Evolutionary conservation across 2,888 invertebrate species (phyloP), one percentile per base, ranked within the genome.

Genomic region (Hymenopus coronatus): DNA sequence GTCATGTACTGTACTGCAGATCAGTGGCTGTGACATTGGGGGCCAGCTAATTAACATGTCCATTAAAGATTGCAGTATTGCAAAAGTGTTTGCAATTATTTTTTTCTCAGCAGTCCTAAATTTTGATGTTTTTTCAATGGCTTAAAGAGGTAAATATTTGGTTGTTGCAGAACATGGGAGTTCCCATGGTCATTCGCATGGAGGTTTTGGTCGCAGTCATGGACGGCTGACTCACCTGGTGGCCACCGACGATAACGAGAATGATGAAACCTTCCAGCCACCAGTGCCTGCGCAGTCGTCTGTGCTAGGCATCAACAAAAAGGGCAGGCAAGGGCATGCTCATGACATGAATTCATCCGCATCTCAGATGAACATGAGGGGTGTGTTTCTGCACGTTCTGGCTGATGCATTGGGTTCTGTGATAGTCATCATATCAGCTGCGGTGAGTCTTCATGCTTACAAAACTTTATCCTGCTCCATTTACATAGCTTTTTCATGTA

Each of bases 371-470:
- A 99, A 99, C 93, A 99, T 99, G 99, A 96, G 98, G 88, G 99
- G 99, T n/a, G 99, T 99, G n/a, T 99, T 99, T 93, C 94, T 99
- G 88, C 99, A 99, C 93, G 97, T 99, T 7, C 94, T 99, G 82
- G 99, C 99, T 86, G 99, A 99, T 94, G 99, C 99, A 28, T 94
- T 99, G 86, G 99, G 99, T 88, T 98, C 98, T 0, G 95, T 98
- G 2, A 97, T 98, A 91, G 98, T 99, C 20, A 97, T 98, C 84
- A 95, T 97, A 85, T 98, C 98, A 88, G 98, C 98, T 9, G 92
- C 95, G 91, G 94, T 96, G 91, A 91, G 92, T 91, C 3, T n/a
- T n/a, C n/a, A n/a, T n/a, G 15, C 20, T 3, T 8, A 54, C 54
- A 15, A 7, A 7, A 1, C 33, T 33, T 3, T 7, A 8, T 8